Evolutionary conservation across 2,888 invertebrate species (phyloP), one percentile per base, ranked within the genome.

Genomic region (Dryobotodes eremita): DNA sequence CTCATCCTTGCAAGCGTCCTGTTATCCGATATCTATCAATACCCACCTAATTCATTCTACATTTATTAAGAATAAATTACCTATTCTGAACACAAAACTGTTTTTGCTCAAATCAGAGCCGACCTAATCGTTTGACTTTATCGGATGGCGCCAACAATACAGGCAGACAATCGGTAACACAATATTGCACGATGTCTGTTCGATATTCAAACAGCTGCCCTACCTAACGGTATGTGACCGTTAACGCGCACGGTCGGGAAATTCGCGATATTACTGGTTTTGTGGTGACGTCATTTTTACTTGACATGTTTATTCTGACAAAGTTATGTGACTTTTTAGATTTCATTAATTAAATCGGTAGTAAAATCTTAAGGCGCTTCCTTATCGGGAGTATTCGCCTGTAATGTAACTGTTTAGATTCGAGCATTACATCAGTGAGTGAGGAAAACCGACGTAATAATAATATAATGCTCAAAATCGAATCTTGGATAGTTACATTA

Each of bases 211-310:
- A 73, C 89, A 88, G 86, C 89, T 89, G 89, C 69, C 81, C 53
- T 66, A n/a, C 26, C 71, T 88, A 89, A 89, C 89, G 88, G 89
- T 77, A 78, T 10, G 61, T 71, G 75, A 82, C 88, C 79, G 89
- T 85, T 89, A 86, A 20, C 72, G 70, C 55, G 64, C 74, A 74
- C 70, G 62, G 75, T 85, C 82, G 79, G 85, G 82, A 78, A 83
- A 86, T 81, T 87, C 53, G 82, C 84, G 66, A 84, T 72, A 66
- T 26, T 48, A 66, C 79, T 74, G 55, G 74, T 75, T 83, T 85
- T 64, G 59, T 5, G 6, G 15, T 86, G 74, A 86, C 59, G 48
- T 62, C 59, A 77, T 75, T 59, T 53, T 70, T 26, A 31, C 31
- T 64, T 65, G n/a, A 64, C 57, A 71, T 36, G 53, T 69, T 48